These are phyloP conservation scores for Stegophylla sp. DNA, from an alignment of 2,888 invertebrate genomes.

Conservation along the genomic window DNA sequence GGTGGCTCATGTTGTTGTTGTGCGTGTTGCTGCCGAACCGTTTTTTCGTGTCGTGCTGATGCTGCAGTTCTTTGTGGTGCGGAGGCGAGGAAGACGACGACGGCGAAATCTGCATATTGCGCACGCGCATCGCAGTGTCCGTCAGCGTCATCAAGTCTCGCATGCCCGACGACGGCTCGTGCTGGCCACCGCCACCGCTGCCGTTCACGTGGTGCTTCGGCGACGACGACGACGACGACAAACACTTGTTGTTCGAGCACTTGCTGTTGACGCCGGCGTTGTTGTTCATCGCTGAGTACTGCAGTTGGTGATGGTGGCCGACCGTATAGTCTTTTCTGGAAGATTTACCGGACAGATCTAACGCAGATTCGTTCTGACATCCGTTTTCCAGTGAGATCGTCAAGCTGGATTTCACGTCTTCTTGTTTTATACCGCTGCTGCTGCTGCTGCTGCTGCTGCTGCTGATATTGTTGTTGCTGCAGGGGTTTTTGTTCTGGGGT, in stretches of 20 bases:
- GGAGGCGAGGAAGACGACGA: neutral
- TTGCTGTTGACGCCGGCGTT: conserved; percentile 46
- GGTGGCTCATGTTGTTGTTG: neutral
- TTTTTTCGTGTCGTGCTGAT: conserved; percentile 61
- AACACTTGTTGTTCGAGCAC: conserved; percentile 44
- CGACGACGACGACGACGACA: conserved; percentile 39
- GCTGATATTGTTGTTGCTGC: conserved; percentile 4
- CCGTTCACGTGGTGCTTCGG: conserved; percentile 23
- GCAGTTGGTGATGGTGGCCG: neutral
- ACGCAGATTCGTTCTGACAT: conserved; percentile 64
- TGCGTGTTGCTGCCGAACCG: conserved; percentile 6
- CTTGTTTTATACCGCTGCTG: neutral
- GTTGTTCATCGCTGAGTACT: neutral
- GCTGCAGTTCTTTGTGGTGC: too few species aligned
- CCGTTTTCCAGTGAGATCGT: conserved; percentile 56
- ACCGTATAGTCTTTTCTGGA: conserved; percentile 62
- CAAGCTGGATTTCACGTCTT: conserved; percentile 53
- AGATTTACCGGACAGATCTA: conserved; percentile 68
- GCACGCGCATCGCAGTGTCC: conserved; percentile 64
- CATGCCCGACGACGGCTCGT: conserved; percentile 62
- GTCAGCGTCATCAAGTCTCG: conserved; percentile 70
- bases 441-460: neutral
- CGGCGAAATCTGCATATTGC: conserved; percentile 63
- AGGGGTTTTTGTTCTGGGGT: conserved; percentile 8
- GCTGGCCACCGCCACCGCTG: conserved; percentile 4